A percentile compares a stretch with the other conserved stretches of the same genome.
phyloP scores from a whole-genome alignment of 2,888 invertebrate genomes.

The Cantharis flavilabris region DNA sequence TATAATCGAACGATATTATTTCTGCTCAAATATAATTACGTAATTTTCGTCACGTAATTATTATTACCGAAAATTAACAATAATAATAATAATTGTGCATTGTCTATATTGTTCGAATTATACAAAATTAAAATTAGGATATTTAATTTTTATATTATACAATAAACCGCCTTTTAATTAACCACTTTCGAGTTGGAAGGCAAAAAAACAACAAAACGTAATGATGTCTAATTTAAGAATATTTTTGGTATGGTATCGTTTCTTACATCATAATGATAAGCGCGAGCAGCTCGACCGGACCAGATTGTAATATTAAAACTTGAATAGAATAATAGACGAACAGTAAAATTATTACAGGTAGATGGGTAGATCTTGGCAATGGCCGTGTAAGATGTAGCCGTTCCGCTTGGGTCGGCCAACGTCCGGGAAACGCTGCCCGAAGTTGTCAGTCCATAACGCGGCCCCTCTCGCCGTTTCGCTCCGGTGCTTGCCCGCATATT shows the following conservation, averaged over 20 bases:
- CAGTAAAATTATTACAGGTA: slow-evolving; percentile 25
- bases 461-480: slow-evolving; percentile 39
- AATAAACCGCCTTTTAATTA: not conserved
- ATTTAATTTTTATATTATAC: not conserved
- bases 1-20: not conserved
- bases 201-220: not conserved
- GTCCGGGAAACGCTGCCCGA: slow-evolving; percentile 48
- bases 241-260: not conserved
- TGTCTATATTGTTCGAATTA: not conserved
- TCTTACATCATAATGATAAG: not conserved
- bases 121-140: not conserved
- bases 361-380: slow-evolving; percentile 30
- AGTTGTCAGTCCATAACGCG: slow-evolving; percentile 48
- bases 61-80: not conserved
- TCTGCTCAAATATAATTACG: not conserved
- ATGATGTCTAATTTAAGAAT: not conserved
- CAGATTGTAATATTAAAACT: not conserved
- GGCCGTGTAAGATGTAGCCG: slow-evolving; percentile 39
- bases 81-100: not conserved
- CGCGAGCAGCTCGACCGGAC: not conserved
- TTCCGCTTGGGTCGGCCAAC: slow-evolving; percentile 47
- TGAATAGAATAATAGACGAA: slow-evolving; percentile 12
- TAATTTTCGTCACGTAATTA: not conserved
- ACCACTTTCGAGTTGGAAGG: not conserved
- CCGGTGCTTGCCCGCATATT: slow-evolving; percentile 36